Evolutionary conservation across 2,888 invertebrate species (phyloP).

Genomic region (Carabus problematicus): DNA sequence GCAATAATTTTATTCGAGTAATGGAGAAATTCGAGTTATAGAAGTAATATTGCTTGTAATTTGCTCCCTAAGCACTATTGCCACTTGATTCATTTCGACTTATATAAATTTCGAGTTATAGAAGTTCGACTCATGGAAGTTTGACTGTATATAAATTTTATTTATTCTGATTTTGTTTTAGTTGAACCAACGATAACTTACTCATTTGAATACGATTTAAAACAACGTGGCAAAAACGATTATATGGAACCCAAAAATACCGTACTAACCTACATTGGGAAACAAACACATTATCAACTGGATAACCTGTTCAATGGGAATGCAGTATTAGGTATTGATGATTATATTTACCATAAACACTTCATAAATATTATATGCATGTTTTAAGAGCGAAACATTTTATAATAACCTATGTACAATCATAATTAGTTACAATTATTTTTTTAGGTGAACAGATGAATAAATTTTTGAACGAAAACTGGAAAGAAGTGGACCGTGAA

Average conservation of each 20-base stretch:
- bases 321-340: slow-evolving; percentile 45
- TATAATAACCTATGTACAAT: too few relatives aligned
- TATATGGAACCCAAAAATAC: slow-evolving; percentile 18
- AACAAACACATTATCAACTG: slow-evolving; percentile 47
- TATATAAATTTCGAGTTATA: too few relatives aligned
- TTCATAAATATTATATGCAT: neutral
- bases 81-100: too few relatives aligned
- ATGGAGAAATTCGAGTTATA: too few relatives aligned
- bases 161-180: slow-evolving; percentile 10
- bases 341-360: neutral
- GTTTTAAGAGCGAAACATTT: too few relatives aligned
- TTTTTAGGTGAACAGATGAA: slow-evolving; percentile 46
- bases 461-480: slow-evolving; percentile 48
- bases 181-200: slow-evolving; percentile 6
- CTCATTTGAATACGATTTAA: slow-evolving; percentile 11
- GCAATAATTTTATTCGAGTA: too few relatives aligned
- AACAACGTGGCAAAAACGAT: slow-evolving; percentile 9
- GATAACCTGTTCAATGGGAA: slow-evolving; percentile 49
- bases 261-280: slow-evolving; percentile 40
- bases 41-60: too few relatives aligned
- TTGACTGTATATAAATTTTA: too few relatives aligned
- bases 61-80: too few relatives aligned
- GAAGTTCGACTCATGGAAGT: too few relatives aligned
- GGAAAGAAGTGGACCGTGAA: slow-evolving; percentile 46
- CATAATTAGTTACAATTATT: neutral